These are phyloP conservation scores for Medauroidea extradentata DNA, from an alignment of 1,140 invertebrate species.

Conservation along the genomic window DNA sequence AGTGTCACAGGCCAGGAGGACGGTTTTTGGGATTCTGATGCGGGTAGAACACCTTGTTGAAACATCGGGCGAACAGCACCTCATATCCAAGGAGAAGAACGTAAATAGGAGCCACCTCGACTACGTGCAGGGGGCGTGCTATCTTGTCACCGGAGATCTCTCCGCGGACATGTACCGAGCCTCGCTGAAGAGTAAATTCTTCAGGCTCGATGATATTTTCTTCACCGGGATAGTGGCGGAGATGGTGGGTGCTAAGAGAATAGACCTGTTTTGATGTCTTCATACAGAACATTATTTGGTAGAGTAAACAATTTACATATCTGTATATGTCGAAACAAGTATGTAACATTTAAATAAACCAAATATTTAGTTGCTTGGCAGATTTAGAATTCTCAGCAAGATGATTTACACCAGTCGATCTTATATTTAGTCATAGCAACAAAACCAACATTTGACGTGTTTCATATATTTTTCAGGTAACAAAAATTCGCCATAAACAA, in stretches of 20 bases:
- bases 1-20: slow-evolving; percentile 52
- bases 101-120: slow-evolving; percentile 65
- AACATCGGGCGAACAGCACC: slow-evolving; percentile 80
- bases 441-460: no score
- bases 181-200: slow-evolving; percentile 65
- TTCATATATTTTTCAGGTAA: no score
- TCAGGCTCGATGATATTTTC: slow-evolving; percentile 88
- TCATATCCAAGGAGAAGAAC: slow-evolving; percentile 69
- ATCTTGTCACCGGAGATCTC: slow-evolving; percentile 67
- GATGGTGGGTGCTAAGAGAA: slow-evolving; percentile 60
- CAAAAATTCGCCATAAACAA: no score
- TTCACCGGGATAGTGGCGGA: slow-evolving; percentile 81
- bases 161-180: slow-evolving; percentile 60
- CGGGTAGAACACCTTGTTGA: slow-evolving; percentile 80
- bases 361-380: no score
- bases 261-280: no score
- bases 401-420: no score
- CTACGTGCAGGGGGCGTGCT: slow-evolving; percentile 84
- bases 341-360: no score
- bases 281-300: no score
- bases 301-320: no score
- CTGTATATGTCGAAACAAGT: no score
- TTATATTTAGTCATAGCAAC: no score
- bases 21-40: slow-evolving; percentile 76
- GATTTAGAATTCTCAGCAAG: no score